Evolutionary conservation across 2,888 invertebrate species (phyloP), one percentile per base, ranked within the genome.

Genomic region (Xestia sexstrigata): DNA sequence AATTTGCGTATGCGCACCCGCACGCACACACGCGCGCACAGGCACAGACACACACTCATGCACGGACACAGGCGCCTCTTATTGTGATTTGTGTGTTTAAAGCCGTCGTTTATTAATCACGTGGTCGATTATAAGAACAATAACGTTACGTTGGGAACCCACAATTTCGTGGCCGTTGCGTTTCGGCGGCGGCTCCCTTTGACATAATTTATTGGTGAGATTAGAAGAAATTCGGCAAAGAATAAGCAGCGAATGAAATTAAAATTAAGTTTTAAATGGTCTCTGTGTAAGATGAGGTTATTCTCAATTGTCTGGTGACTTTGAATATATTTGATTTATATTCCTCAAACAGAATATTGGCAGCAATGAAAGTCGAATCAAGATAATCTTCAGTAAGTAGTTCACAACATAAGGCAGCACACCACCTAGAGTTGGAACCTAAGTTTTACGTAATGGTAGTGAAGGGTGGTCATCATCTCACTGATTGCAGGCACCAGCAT

Each of bases 1-100:
- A 92, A 96, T 96, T 96, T 96, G 96, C 96, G 93, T 96, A 95
- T 93, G 90, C 91, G 87, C 88, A 75, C 85, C 82, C 87, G 81
- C 87, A 74, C 87, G 80, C 88, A 85, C 81, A 81, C 83, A 77
- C 84, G 76, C 76, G 62, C 42, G 5, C 23, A 39, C 45, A 11
- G 55, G 17, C 23, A 39, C 67, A 49, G 42, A 72, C 68, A 63
- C 70, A 77, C 70, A 58, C 76, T 45, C 62, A 0, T 15, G 26
- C 70, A 75, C 78, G 67, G 58, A 60, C 75, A 62, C 79, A 74
- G 78, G 85, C 82, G 83, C 87, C 87, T 81, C 90, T 90, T 87
- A 91, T 91, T 91, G 90, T 93, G 93, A 93, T 94, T 93, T 93
- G 94, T 94, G 92, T 84, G 89, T 89, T 89, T 89, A 88, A 87